phyloP scores from a whole-genome alignment of 1,140 invertebrate genomes.

The Apolygus lucorum region DNA sequence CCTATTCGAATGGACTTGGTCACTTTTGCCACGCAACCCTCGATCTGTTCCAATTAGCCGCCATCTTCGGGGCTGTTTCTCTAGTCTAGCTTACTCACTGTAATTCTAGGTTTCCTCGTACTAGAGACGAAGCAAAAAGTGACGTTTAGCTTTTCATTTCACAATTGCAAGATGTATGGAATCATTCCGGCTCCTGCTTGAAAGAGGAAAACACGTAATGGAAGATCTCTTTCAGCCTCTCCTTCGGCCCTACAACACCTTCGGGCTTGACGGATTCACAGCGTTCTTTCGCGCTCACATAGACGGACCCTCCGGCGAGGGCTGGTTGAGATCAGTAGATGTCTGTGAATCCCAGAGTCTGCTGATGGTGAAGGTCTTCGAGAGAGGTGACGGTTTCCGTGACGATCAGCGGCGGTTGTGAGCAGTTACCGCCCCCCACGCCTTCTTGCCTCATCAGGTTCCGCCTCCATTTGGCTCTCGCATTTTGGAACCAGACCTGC shows the following conservation, averaged over 20 bases:
- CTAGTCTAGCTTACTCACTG: too few relatives aligned
- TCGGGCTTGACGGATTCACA: neutral
- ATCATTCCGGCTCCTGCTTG: neutral
- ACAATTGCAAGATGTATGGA: too few relatives aligned
- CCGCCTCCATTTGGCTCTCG: slow-evolving; percentile 87
- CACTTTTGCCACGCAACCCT: too few relatives aligned
- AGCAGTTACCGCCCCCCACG: slow-evolving; percentile 31
- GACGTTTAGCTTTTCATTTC: too few relatives aligned
- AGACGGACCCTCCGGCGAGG: neutral
- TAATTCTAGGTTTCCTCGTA: too few relatives aligned
- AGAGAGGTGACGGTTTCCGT: slow-evolving; percentile 22
- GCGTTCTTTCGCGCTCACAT: neutral
- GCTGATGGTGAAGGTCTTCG: slow-evolving; percentile 26
- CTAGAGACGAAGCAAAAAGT: too few relatives aligned
- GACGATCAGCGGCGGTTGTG: slow-evolving; percentile 23
- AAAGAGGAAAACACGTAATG: neutral
- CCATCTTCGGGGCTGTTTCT: too few relatives aligned
- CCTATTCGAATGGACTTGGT: too few relatives aligned
- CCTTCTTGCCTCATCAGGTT: slow-evolving; percentile 70
- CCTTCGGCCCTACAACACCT: neutral
- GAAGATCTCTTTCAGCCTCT: neutral
- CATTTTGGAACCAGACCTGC: slow-evolving; percentile 98
- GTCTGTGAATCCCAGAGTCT: slow-evolving; percentile 23
- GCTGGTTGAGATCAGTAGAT: slow-evolving; percentile 16
- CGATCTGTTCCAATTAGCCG: too few relatives aligned